Base-by-base conservation (phyloP, 2,888 invertebrate genomes). In the Cephus nigrinus region DNA sequence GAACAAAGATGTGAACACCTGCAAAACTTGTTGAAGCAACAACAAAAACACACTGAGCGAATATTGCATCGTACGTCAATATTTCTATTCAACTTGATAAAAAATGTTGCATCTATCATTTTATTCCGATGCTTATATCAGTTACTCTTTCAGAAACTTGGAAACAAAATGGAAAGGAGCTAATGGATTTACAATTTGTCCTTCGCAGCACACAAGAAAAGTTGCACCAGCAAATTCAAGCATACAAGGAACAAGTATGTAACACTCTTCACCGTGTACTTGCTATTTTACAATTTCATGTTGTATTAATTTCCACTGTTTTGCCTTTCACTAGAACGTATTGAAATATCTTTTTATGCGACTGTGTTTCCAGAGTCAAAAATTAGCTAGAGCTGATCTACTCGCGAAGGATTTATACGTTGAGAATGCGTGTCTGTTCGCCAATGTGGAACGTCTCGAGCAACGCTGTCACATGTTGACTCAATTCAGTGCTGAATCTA, bases 371-470 rank as follows among this genome's bases (percentile, higher is more conserved):
- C 93, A 95, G 92, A 92, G 93, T 76, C 95, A 96, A 87, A 94
- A 95, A 82, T 92, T 97, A 79, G 94, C 95, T 69, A 94, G 94
- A 87, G 95, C 96, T 30, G 97, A 97, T 91, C 90, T 95, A 86
- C 93, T 97, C 73, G 95, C 96, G 33, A 96, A 96, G 92, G 97
- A 97, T 88, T 93, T 97, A 80, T 97, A 95, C 92, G 94, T 97
- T 75, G 97, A 97, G 92, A 97, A 97, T 92, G 95, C 97, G 76
- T 95, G 96, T 90, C 93, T 97, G 79, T 93, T 94, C 79, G 95
- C 95, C 32, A 94, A 94, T 77, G 92, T 94, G 32, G 93, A 94
- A 88, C 92, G 93, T 79, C 90, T 94, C 40, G 93, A 94, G 87
- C 93, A 94, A 86, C 93, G 93, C 84, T 93, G 92, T 86, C 92